These are phyloP conservation scores for Sturnira hondurensis DNA, from an alignment of 2,113 vertebrate genomes.

Conservation along the genomic window DNA sequence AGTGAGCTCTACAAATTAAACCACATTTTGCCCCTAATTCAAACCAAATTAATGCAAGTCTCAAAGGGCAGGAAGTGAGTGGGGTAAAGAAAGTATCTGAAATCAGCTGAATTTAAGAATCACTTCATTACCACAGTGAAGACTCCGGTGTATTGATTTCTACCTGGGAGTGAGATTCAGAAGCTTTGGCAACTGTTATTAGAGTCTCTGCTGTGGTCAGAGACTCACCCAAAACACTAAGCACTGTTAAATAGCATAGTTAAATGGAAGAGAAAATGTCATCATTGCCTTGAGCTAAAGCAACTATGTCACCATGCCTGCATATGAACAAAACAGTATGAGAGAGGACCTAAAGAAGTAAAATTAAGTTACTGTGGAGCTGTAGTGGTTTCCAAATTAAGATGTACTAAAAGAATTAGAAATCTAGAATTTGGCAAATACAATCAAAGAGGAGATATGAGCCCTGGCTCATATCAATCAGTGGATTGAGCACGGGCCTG, in stretches of 20 bases:
- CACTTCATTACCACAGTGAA: not conserved
- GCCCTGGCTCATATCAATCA: too few species aligned
- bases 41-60: constrained; percentile 56
- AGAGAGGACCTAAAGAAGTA: not conserved
- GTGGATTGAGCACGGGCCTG: too few species aligned
- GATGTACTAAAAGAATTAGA: not conserved
- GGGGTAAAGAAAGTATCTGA: constrained; percentile 7
- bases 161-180: not conserved
- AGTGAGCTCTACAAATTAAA: constrained; percentile 57
- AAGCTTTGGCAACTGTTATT: not conserved
- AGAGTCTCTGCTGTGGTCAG: not conserved
- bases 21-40: constrained; percentile 46
- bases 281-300: not conserved
- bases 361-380: not conserved
- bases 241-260: not conserved
- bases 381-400: not conserved
- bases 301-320: not conserved
- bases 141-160: not conserved
- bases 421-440: not conserved
- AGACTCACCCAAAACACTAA: not conserved
- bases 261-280: not conserved
- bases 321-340: not conserved
- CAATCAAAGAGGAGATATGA: not conserved
- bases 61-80: constrained; percentile 52
- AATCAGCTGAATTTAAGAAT: constrained; percentile 32